Evolutionary conservation across 2,888 invertebrate species (phyloP), one percentile per base, ranked within the genome.

Genomic region (Dioctria linearis): DNA sequence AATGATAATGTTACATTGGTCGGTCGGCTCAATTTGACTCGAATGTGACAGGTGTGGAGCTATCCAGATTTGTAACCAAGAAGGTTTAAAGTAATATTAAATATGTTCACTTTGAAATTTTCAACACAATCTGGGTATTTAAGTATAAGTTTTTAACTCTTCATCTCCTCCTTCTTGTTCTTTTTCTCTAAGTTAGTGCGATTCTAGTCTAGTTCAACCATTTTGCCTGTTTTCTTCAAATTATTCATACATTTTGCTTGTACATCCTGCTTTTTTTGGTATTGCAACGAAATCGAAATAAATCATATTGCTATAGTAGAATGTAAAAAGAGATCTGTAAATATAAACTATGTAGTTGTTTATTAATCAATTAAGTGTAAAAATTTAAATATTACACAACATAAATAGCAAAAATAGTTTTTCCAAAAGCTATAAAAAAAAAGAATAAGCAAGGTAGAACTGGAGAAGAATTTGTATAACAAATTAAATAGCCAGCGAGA

Each of bases 271-370:
- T 51, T 11, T 51, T 11, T 63, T 46, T 6, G 78, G 79, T 71
- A 75, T 80, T 13, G 49, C 57, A 6, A 66, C 76, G 4, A 37
- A 42, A 66, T 39, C 9, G 3, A 75, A 73, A 25, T 81, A 80
- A 54, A 83, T 81, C 11, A 88, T 51, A 3, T 83, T 78, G 11
- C 83, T 84, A 73, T 87, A 86, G 25, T 85, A 85, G n/a, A 85
- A 85, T 65, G 85, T 84, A 73, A 85, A 87, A 0, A 85, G 61
- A 13, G 86, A 86, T 46, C 88, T 88, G 49, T 9, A 84, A 80
- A 80, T 3, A 25, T 25, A 13, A 69, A 11, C 37, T 6, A 66
- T 6, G 49, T 1, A 81, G n/a, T 54, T 37, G 8, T n/a, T 40
- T 3, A 3, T 11, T 0, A 42, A 42, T 25, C 13, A 0, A 46